A percentile compares a stretch with the other conserved stretches of the same genome.
Evolutionary conservation across 2,797 vertebrate genomes (phyloP).

Genomic region (Labroides dimidiatus): DNA sequence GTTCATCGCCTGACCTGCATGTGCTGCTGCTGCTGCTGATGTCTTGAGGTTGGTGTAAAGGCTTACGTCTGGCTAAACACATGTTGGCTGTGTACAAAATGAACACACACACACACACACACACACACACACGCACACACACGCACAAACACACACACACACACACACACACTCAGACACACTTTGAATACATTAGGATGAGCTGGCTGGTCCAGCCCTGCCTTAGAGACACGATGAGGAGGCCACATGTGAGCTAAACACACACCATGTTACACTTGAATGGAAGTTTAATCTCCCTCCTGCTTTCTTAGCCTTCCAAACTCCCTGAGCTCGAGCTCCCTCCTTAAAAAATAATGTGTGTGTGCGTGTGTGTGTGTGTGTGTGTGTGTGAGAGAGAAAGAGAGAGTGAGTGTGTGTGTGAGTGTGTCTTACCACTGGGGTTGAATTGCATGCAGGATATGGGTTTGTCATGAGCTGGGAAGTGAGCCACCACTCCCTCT

Average conservation of each 20-base stretch:
- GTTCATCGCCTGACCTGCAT: neutral
- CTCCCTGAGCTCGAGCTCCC: neutral
- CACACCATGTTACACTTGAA: slow-evolving; percentile 18
- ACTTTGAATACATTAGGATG: neutral
- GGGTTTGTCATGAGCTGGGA: slow-evolving; percentile 98
- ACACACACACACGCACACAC: neutral
- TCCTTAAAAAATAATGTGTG: slow-evolving; percentile 38
- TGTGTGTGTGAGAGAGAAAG: slow-evolving; percentile 40
- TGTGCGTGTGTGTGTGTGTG: slow-evolving; percentile 20
- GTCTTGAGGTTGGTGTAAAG: slow-evolving; percentile 10
- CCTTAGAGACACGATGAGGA: slow-evolving; percentile 12
- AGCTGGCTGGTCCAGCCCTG: neutral
- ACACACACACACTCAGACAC: neutral
- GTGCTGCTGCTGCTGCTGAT: neutral
- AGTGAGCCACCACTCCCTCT: slow-evolving; percentile 96
- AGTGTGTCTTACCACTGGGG: slow-evolving; percentile 90
- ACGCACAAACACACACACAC: neutral
- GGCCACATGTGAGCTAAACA: slow-evolving; percentile 16
- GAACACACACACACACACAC: slow-evolving; percentile 1
- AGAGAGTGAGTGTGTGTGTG: slow-evolving; percentile 22
- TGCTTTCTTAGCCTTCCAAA: slow-evolving; percentile 8
- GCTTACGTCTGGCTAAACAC: slow-evolving; percentile 3
- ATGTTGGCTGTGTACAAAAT: slow-evolving; percentile 4
- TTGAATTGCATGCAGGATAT: slow-evolving; percentile 99
- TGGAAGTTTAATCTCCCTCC: slow-evolving; percentile 12